Conservation (phyloP, 2,797 vertebrate genomes). For the Otolemur crassicaudatus region DNA sequence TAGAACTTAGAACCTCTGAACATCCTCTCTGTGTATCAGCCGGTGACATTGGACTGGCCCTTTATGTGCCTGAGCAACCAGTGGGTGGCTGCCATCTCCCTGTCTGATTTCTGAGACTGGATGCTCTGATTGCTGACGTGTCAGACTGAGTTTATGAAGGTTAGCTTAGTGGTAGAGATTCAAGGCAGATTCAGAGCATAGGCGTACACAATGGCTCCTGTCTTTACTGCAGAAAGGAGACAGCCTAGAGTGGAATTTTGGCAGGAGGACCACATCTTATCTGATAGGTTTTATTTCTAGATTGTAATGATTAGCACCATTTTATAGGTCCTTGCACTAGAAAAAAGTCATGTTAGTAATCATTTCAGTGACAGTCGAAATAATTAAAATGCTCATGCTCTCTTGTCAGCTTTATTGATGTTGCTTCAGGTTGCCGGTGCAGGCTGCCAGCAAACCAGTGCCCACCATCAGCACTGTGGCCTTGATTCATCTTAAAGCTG, state of each 20-base stretch:
- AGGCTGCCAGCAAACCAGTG: background rate
- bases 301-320: background rate
- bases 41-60: background rate
- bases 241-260: background rate
- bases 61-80: accelerated
- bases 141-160: background rate
- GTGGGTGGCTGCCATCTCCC: background rate
- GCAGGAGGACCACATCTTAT: background rate
- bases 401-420: background rate
- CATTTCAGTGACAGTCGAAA: background rate
- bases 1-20: background rate
- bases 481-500: background rate
- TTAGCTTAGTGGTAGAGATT: background rate
- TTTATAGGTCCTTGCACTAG: background rate
- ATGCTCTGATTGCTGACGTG: background rate
- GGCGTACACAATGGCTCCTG: background rate
- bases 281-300: background rate
- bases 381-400: background rate
- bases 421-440: background rate
- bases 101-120: background rate
- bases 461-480: no score
- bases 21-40: background rate
- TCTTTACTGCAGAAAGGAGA: background rate
- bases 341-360: background rate
- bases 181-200: background rate